A percentile compares a stretch with the other conserved stretches of the same genome.
Conservation (phyloP, 2,797 vertebrate genomes). For the Atherinosoma microstoma region DNA sequence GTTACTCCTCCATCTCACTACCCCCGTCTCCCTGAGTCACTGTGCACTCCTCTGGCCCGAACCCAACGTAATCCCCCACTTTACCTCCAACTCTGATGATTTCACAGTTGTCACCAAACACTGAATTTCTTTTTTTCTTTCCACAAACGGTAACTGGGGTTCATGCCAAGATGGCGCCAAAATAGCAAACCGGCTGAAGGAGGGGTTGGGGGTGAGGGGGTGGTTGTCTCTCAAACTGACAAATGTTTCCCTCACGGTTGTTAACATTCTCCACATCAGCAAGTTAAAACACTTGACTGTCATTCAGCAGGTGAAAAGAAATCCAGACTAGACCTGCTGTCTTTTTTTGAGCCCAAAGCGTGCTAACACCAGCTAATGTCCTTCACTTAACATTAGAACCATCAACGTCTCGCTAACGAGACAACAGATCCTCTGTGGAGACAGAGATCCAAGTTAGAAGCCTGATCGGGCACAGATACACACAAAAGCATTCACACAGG, state of each 20-base stretch:
- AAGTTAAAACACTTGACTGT: slow-evolving; percentile 47
- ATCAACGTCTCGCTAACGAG: slow-evolving; percentile 74
- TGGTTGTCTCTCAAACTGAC: slow-evolving; percentile 33
- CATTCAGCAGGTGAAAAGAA: slow-evolving; percentile 39
- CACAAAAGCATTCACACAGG: slow-evolving; percentile 24
- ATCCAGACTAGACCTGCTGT: slow-evolving; percentile 19
- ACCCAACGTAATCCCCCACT: slow-evolving; percentile 71
- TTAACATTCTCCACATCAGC: slow-evolving; percentile 49
- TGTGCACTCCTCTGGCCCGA: slow-evolving; percentile 49
- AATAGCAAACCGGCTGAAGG: slow-evolving; percentile 38
- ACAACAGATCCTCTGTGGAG: slow-evolving; percentile 66
- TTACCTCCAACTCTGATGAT: slow-evolving; percentile 75
- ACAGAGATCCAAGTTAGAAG: slow-evolving; percentile 44
- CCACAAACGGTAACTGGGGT: slow-evolving; percentile 58
- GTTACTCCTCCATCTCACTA: slow-evolving; percentile 33
- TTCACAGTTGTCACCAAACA: slow-evolving; percentile 81
- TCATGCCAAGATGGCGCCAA: slow-evolving; percentile 67
- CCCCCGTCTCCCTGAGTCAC: slow-evolving; percentile 39
- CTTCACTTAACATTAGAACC: slow-evolving; percentile 70
- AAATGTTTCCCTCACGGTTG: slow-evolving; percentile 39
- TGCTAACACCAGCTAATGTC: slow-evolving; percentile 30
- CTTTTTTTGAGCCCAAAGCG: slow-evolving; percentile 11
- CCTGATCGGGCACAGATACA: slow-evolving; percentile 19
- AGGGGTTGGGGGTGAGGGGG: background rate
- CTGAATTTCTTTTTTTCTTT: slow-evolving; percentile 71